A percentile compares a stretch with the other conserved stretches of the same genome.
These are phyloP conservation scores for Calephelis nemesis DNA, from an alignment of 1,140 invertebrate genomes.

Conservation along the genomic window DNA sequence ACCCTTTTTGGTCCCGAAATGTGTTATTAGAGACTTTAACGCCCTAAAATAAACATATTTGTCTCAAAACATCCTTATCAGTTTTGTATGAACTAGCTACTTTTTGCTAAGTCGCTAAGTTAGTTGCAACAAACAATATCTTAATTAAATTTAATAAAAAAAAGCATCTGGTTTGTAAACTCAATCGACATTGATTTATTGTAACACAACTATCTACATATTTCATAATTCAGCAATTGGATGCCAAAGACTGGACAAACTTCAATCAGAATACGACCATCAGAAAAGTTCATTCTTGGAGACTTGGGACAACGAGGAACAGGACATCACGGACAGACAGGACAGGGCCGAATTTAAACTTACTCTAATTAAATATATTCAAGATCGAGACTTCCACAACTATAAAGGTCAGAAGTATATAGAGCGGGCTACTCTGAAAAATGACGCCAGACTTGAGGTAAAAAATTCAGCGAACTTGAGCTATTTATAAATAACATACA, in stretches of 20 bases:
- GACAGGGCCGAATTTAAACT: slow-evolving; percentile 67
- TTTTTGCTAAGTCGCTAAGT: too few relatives aligned
- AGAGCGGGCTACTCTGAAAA: slow-evolving; percentile 57
- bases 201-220: too few relatives aligned
- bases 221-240: slow-evolving; percentile 48
- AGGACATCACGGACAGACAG: slow-evolving; percentile 57
- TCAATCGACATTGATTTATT: too few relatives aligned
- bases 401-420: slow-evolving; percentile 62
- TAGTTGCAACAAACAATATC: too few relatives aligned
- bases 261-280: slow-evolving; percentile 78
- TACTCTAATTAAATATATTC: slow-evolving; percentile 60
- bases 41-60: too few relatives aligned
- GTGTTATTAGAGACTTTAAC: too few relatives aligned
- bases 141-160: too few relatives aligned
- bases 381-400: slow-evolving; percentile 62
- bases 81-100: too few relatives aligned
- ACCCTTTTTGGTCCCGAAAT: too few relatives aligned
- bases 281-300: slow-evolving; percentile 77
- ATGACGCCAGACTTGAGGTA: slow-evolving; percentile 77
- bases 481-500: too few relatives aligned
- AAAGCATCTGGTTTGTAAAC: too few relatives aligned
- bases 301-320: slow-evolving; percentile 73
- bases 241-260: slow-evolving; percentile 69
- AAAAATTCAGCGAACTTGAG: slow-evolving; percentile 11
- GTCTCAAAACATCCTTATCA: too few relatives aligned